Evolutionary conservation across 2,113 vertebrate species (phyloP).

Genomic region (Xiphorhynchus elegans): DNA sequence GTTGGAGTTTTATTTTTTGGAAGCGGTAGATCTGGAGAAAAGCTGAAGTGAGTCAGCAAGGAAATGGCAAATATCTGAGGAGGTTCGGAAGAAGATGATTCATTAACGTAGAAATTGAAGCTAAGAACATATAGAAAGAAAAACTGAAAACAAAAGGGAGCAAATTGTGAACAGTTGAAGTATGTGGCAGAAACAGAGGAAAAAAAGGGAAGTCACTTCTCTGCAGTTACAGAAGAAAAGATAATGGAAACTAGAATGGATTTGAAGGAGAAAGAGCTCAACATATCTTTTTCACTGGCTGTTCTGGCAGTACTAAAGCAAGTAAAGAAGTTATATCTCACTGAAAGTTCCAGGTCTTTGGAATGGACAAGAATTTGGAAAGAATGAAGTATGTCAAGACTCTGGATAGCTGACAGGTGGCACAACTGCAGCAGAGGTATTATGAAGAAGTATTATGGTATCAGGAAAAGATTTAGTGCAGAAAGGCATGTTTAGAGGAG

Average conservation of each 20-base stretch:
- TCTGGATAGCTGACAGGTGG: background rate
- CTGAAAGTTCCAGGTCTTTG: background rate
- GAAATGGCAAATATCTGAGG: background rate
- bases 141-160: background rate
- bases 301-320: background rate
- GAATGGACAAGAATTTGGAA: background rate
- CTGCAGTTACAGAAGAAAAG: background rate
- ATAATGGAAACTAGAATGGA: background rate
- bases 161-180: background rate
- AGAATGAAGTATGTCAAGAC: background rate
- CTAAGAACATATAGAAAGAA: background rate
- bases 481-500: background rate
- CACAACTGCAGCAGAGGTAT: background rate
- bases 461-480: background rate
- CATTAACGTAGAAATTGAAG: background rate
- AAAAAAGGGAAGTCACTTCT: background rate
- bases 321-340: background rate
- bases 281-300: background rate
- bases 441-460: background rate
- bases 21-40: background rate
- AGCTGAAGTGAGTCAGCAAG: background rate
- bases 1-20: background rate
- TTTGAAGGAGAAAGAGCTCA: background rate
- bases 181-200: background rate
- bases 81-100: background rate